Evolutionary conservation across 2,113 vertebrate species (phyloP).

Genomic region (Empidonax traillii): DNA sequence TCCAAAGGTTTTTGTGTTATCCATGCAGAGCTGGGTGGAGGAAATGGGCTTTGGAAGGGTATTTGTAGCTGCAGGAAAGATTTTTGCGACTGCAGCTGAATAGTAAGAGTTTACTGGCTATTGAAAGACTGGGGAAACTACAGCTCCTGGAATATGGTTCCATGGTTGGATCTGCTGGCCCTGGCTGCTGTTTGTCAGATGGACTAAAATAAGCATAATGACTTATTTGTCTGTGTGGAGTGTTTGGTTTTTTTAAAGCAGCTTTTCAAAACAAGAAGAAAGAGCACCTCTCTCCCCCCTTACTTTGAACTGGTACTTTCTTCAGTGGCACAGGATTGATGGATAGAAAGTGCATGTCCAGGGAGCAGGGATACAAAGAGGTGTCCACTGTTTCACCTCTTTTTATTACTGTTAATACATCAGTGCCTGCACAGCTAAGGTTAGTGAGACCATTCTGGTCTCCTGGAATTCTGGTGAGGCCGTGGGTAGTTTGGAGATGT

Average conservation of each 20-base stretch:
- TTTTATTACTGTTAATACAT: neutral
- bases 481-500: fast-evolving
- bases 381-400: fast-evolving
- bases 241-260: neutral
- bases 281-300: neutral
- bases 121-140: neutral
- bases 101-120: neutral
- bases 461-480: neutral
- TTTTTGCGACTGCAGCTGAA: neutral
- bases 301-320: fast-evolving
- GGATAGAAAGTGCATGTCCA: neutral
- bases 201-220: neutral
- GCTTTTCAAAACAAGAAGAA: neutral
- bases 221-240: neutral
- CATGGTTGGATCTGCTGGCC: neutral
- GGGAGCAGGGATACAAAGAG: neutral
- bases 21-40: neutral
- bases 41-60: neutral
- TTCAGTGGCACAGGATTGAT: neutral
- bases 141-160: neutral
- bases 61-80: neutral
- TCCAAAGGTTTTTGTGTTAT: neutral
- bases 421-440: neutral
- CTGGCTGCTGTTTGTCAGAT: neutral
- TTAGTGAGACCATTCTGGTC: fast-evolving